phyloP scores from a whole-genome alignment of 2,888 invertebrate species.

The Cephus pulcher region DNA sequence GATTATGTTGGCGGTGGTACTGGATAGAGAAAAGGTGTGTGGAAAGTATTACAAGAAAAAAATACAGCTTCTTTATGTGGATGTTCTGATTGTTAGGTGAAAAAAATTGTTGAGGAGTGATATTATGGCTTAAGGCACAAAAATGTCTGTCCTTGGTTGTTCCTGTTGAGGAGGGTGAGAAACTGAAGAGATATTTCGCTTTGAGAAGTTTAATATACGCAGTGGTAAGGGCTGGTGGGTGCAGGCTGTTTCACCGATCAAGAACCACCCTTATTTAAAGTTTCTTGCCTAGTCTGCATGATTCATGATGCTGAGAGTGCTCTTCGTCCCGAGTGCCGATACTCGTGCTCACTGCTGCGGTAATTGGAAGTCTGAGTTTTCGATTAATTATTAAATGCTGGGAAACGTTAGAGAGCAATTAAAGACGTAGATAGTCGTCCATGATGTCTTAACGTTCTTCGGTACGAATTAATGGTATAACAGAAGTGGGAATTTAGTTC shows the following conservation, averaged over 20 bases:
- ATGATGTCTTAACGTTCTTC: not conserved
- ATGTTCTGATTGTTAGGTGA: not conserved
- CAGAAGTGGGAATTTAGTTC: not conserved
- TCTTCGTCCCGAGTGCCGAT: not conserved
- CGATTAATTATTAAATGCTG: not conserved
- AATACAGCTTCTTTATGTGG: not conserved
- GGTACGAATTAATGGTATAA: not conserved
- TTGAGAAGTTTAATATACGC: not conserved
- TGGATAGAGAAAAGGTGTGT: not conserved
- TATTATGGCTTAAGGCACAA: not conserved
- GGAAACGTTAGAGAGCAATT: not conserved
- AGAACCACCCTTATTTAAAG: not conserved
- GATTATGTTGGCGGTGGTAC: not conserved
- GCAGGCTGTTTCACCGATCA: not conserved
- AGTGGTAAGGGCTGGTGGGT: not conserved
- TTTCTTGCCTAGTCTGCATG: not conserved
- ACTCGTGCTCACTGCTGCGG: not conserved
- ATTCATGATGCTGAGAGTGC: not conserved
- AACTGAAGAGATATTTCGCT: not conserved
- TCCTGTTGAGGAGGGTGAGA: not conserved
- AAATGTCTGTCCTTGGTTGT: not conserved
- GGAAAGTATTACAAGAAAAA: not conserved
- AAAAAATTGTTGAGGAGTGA: not conserved
- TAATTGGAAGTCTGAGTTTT: not conserved
- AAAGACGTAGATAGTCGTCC: not conserved